Percentiles rank a stretch among this genome's conserved stretches.
Evolutionary conservation across 2,888 invertebrate genomes (phyloP).

Genomic region (Penaeus monodon): DNA sequence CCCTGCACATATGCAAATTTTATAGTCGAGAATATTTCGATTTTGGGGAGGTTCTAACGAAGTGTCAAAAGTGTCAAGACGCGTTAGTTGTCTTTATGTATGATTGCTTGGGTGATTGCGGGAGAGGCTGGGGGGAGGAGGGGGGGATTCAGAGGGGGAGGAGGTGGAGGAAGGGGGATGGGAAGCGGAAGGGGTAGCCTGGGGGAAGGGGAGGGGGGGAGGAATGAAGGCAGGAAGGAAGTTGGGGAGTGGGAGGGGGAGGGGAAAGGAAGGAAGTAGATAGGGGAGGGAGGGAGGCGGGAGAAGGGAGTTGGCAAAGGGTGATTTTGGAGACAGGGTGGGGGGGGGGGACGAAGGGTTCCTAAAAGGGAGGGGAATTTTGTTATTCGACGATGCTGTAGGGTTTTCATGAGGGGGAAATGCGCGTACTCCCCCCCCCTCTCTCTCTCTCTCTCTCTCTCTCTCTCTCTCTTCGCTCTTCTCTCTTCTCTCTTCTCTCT

Average conservation of each 20-base stretch:
- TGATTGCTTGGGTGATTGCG: background rate
- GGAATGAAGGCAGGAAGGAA: no score
- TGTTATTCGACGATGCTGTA: no score
- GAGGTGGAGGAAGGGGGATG: background rate
- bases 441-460: conserved; percentile 21
- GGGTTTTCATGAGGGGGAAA: background rate
- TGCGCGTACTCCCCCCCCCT: background rate
- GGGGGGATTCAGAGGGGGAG: background rate
- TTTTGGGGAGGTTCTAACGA: conserved; percentile 40
- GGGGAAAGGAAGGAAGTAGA: no score
- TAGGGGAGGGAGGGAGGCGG: no score
- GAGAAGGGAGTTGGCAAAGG: background rate
- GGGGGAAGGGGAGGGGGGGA: no score
- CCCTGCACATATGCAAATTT: conserved; percentile 51
- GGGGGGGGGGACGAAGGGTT: background rate
- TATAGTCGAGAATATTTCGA: conserved; percentile 49
- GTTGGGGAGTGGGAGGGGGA: no score
- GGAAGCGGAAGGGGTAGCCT: background rate
- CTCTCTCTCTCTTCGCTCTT: background rate
- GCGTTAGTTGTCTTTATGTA: conserved; percentile 41
- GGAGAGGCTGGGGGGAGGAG: background rate
- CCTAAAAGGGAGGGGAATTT: no score
- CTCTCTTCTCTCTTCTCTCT: background rate
- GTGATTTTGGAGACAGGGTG: background rate
- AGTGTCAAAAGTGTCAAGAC: conserved; percentile 52